Percentiles rank a stretch among this genome's conserved stretches.
phyloP scores from a whole-genome alignment of 2,113 vertebrate species.

The Mirounga angustirostris region DNA sequence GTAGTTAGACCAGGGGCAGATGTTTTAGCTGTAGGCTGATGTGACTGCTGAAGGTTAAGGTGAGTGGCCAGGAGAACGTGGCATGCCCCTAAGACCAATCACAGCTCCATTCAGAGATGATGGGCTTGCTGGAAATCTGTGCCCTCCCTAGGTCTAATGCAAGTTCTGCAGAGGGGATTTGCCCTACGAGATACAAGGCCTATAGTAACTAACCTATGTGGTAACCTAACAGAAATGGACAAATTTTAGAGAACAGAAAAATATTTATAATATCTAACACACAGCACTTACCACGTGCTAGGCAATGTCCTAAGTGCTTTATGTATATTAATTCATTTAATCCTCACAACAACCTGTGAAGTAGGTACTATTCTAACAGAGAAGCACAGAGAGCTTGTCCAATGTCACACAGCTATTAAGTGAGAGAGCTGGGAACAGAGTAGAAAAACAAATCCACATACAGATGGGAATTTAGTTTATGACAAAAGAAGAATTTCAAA shows the following conservation, averaged over 20 bases:
- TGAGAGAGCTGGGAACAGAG: slow-evolving; percentile 14
- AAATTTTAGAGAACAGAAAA: slow-evolving; percentile 57
- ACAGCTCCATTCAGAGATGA: slow-evolving; percentile 28
- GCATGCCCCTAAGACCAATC: neutral
- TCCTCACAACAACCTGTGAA: slow-evolving; percentile 27
- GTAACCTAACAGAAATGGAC: slow-evolving; percentile 19
- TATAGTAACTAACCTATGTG: neutral
- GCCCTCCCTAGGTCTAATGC: neutral
- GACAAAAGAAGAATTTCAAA: slow-evolving; percentile 49
- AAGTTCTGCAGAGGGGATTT: slow-evolving; percentile 38
- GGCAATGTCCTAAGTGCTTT: slow-evolving; percentile 39
- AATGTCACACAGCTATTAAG: slow-evolving; percentile 29
- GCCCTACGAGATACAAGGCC: slow-evolving; percentile 10
- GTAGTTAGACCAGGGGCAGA: slow-evolving; percentile 1
- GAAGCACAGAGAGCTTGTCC: neutral
- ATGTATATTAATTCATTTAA: slow-evolving; percentile 50
- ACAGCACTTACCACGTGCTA: neutral
- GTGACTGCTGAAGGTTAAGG: neutral
- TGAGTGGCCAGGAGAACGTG: neutral
- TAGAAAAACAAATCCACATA: slow-evolving; percentile 32
- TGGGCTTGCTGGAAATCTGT: neutral
- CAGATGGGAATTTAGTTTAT: slow-evolving; percentile 44
- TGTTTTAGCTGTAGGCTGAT: neutral
- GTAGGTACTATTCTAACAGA: slow-evolving; percentile 18
- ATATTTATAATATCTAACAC: slow-evolving; percentile 50